Conservation (phyloP, 2,888 invertebrate species). For the Lasius fuliginosus region DNA sequence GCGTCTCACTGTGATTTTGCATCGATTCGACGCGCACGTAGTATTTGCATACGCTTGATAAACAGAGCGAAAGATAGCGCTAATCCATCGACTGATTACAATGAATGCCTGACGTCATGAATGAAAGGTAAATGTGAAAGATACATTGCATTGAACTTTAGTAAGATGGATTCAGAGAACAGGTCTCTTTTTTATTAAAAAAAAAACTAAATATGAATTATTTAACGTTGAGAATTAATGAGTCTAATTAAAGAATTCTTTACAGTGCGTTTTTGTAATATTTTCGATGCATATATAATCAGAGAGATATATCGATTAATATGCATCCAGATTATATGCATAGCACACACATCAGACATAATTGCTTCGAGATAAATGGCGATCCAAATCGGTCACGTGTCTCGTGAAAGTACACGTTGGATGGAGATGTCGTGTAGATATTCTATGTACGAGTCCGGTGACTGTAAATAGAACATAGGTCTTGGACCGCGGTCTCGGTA, state of each 20-base stretch:
- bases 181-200: neutral
- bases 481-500: constrained; percentile 49
- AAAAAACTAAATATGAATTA: neutral
- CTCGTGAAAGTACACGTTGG: constrained; percentile 24
- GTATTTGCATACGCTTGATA: constrained; percentile 43
- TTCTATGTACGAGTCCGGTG: constrained; percentile 29
- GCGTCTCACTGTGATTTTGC: constrained; percentile 37
- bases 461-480: constrained; percentile 60
- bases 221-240: neutral
- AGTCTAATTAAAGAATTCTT: neutral
- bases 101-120: neutral
- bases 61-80: constrained; percentile 24
- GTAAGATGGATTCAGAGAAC: neutral
- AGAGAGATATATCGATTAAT: neutral
- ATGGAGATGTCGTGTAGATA: constrained; percentile 9
- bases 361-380: constrained; percentile 49
- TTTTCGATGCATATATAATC: neutral
- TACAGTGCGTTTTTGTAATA: neutral
- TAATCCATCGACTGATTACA: constrained; percentile 26
- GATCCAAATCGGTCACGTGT: constrained; percentile 29
- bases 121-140: neutral
- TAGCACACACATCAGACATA: constrained; percentile 8
- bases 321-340: neutral
- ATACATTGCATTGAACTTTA: neutral
- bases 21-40: constrained; percentile 35